Base-by-base conservation (phyloP, 1,140 invertebrate genomes). In the Luehdorfia chinensis region DNA sequence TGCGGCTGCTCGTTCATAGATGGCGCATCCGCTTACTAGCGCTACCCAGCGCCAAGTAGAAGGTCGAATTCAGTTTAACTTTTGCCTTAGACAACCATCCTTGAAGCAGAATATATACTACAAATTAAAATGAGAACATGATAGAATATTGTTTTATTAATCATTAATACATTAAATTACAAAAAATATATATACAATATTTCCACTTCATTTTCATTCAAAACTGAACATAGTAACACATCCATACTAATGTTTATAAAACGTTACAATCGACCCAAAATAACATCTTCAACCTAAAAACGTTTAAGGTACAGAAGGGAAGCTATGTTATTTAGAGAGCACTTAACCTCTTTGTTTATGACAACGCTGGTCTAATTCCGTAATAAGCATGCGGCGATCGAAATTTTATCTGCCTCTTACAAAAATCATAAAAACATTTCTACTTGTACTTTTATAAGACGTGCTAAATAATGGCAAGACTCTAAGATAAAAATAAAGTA, bases 341-440 rank as follows among this genome's bases (percentile, higher is more conserved):
- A 70, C 67, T 78, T 74, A 76, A 75, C 67, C 71, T 76, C 70
- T 67, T 81, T 78, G 73, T 81, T 77, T 78, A 78, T 76, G 66
- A 78, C 65, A 64, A 65, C 54, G 55, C 23, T 39, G 45, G 50
- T 54, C 72, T 73, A 67, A 73, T 65, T 71, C 59, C 39, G 65
- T 67, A 66, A 68, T 74, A 63, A 70, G 59, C 59, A n/a, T 62
- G 59, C 49, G 52, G 50, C 58, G 57, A 60, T 61, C 49, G 66
- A 48, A 60, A 63, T 62, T 55, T 50, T 46, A 52, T 50, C 15
- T 19, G 27, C 27, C 2, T 27, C 49, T 47, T 50, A 47, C 31
- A 59, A 30, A 51, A 44, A 43, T 43, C 34, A 37, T 37, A 37
- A 9, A 5, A 8, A 8, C 15, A 36, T 15, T 19, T 34, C 16